Percentiles rank a stretch among this genome's conserved stretches.
Conservation (phyloP, 2,113 vertebrate genomes). For the Heterotilapia buettikoferi region DNA sequence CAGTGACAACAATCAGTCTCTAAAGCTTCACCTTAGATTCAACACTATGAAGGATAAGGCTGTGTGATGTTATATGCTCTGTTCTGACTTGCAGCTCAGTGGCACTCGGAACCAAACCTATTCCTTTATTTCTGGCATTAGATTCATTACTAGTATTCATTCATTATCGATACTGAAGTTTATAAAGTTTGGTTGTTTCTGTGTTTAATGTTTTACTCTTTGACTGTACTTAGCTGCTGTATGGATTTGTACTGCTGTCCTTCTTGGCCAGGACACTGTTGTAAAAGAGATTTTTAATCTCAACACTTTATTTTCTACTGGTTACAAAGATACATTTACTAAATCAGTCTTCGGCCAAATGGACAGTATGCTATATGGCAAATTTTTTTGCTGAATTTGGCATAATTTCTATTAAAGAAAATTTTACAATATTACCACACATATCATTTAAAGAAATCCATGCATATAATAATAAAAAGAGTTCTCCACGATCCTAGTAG, state of each 20-base stretch:
- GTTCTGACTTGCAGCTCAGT: neutral
- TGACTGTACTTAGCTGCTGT: neutral
- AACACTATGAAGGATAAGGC: neutral
- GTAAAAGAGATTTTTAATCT: neutral
- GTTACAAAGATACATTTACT: neutral
- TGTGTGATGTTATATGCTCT: neutral
- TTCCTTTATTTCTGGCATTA: neutral
- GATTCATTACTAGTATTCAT: neutral
- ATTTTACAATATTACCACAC: neutral
- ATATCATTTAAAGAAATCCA: neutral
- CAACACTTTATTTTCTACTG: neutral
- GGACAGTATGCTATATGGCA: neutral
- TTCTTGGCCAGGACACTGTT: neutral
- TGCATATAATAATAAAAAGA: neutral
- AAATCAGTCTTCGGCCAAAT: fast-evolving
- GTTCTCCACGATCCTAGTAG: neutral
- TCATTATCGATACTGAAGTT: neutral
- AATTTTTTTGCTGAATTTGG: neutral
- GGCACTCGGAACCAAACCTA: neutral
- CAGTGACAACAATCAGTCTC: neutral
- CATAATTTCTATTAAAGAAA: neutral
- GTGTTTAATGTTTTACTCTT: neutral
- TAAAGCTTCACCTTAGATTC: neutral
- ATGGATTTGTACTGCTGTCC: neutral
- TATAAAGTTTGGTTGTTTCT: neutral